Base-by-base conservation (phyloP, 2,888 invertebrate genomes). In the Danaus chrysippus region DNA sequence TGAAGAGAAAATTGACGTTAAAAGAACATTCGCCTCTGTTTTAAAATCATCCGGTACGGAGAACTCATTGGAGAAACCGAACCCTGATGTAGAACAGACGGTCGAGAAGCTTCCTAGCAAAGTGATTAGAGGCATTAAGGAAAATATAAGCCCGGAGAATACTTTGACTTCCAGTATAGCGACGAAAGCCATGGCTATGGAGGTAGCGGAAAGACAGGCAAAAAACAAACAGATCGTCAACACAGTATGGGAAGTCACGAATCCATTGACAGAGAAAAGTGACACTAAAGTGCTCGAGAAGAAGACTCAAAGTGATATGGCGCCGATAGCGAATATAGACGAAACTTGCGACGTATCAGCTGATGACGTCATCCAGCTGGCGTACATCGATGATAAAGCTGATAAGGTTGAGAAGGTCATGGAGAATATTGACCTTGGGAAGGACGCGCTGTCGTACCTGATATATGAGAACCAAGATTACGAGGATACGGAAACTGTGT, bases 61-160 rank as follows among this genome's bases (percentile, higher is more conserved):
- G 54, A 91, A 91, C 60, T 81, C 86, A 15, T 68, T 86, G 44
- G 90, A 88, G 1, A 89, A 84, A 68, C 90, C 70, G 0, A 91
- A 87, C 65, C 85, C 87, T 0, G 91, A 91, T 11, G 74, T 77
- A 0, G 88, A 88, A 1, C 86, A 85, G 1, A 69, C 88, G 0
- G 82, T 91, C 1, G 90, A 92, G 53, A 91, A 91, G 71, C 81
- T 93, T 61, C 92, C 93, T 0, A 88, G 84, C 57, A 92, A 92
- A 75, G 81, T 93, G 5, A 92, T 93, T 57, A 77, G 91, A 70
- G 92, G 92, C 6, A 92, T 93, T 12, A 93, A 93, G 77, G 93
- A 93, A 71, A 93, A 93, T 71, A 93, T 93, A 1, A 93, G 93
- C 62, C 93, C 93, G 0, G 93, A 93, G 69, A 93, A 93, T 60